These are phyloP conservation scores for Rhingia rostrata DNA, from an alignment of 2,888 invertebrate species.

Conservation along the genomic window DNA sequence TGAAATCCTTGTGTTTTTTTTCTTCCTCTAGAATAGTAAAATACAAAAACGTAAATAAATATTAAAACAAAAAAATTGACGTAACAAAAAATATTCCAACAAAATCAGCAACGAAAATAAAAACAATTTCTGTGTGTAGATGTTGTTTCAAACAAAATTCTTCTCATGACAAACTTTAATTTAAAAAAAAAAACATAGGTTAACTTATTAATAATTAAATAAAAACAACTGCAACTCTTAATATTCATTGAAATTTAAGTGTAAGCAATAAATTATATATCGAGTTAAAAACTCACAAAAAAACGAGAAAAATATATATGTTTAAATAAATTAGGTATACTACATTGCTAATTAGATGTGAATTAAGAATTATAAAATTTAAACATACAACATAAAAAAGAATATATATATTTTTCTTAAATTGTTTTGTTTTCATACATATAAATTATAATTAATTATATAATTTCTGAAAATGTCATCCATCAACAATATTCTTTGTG, in stretches of 20 bases:
- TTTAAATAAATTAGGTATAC: conserved; percentile 50
- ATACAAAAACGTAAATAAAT: conserved; percentile 10
- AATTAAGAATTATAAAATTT: conserved; percentile 46
- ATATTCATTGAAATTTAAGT: conserved; percentile 35
- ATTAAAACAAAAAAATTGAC: conserved; percentile 16
- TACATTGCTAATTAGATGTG: conserved; percentile 71
- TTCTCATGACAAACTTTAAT: conserved; percentile 15
- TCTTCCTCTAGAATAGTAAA: conserved; percentile 53
- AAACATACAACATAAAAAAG: conserved; percentile 9
- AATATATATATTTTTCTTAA: conserved; percentile 53
- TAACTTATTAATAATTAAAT: conserved; percentile 9
- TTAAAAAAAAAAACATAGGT: conserved; percentile 3
- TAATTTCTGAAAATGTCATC: conserved; percentile 6
- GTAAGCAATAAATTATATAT: conserved; percentile 54
- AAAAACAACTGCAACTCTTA: conserved; percentile 14
- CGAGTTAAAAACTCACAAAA: conserved; percentile 69
- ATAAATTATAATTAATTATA: conserved; percentile 13
- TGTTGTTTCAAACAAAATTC: conserved; percentile 22
- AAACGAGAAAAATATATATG: conserved; percentile 22
- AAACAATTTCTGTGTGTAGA: conserved; percentile 59
- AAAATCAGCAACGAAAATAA: conserved; percentile 63
- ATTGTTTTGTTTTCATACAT: conserved; percentile 19
- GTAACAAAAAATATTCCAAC: conserved; percentile 15
- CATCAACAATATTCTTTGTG: not conserved
- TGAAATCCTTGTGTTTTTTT: conserved; percentile 48